phyloP scores from a whole-genome alignment of 37 sponge, comb jelly and placozoan species.

The Tethya wilhelma region DNA sequence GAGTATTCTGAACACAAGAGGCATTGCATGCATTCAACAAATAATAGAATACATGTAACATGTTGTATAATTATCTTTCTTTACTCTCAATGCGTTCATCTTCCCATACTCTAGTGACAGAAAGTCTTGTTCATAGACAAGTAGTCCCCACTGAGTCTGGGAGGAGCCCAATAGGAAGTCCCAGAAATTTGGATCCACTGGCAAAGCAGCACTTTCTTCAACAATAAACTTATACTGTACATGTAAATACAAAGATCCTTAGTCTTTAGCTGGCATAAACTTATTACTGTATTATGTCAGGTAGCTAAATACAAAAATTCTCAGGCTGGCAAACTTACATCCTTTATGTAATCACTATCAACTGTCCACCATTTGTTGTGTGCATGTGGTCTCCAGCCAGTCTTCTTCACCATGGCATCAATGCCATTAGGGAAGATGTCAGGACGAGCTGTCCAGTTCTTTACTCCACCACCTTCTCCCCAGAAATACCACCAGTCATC shows the following conservation, averaged over 20 bases:
- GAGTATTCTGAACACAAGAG: not conserved
- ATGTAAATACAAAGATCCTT: too few relatives aligned
- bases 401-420: conserved; percentile 42
- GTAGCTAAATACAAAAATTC: not conserved
- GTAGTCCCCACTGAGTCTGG: conserved; percentile 46
- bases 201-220: conserved; percentile 48
- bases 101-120: conserved; percentile 5
- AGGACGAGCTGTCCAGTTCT: conserved; percentile 81
- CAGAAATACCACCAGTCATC: conserved; percentile 92
- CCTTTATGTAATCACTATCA: too few relatives aligned
- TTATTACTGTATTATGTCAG: not conserved
- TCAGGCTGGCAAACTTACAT: not conserved
- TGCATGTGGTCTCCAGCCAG: conserved; percentile 64
- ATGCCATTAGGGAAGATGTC: conserved; percentile 78
- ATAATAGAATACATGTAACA: not conserved
- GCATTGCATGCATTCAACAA: too few relatives aligned
- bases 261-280: conserved; percentile 71
- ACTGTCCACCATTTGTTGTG: conserved; percentile 83
- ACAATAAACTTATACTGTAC: conserved; percentile 73
- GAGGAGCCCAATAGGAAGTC: conserved; percentile 67
- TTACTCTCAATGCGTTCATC: conserved; percentile 10
- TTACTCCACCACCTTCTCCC: conserved; percentile 62
- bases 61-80: too few relatives aligned
- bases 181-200: conserved; percentile 62
- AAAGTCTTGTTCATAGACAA: conserved; percentile 89